Percentiles rank a stretch among this genome's conserved stretches.
Conservation (phyloP, 2,888 invertebrate genomes). For the Phaedon cochleariae region DNA sequence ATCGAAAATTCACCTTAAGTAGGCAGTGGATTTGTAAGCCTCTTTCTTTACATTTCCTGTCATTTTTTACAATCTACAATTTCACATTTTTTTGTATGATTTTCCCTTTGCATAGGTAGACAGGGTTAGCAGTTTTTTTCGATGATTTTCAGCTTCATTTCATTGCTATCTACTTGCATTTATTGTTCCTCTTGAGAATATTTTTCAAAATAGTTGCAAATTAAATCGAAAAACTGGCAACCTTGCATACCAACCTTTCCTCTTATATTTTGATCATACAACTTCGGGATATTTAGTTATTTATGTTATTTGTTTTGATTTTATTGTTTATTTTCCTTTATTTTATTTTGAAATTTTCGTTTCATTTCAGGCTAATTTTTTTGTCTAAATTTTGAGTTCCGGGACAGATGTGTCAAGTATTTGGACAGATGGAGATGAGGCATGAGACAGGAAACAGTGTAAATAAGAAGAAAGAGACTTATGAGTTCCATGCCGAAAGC, state of each 20-base stretch:
- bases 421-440: constrained; percentile 26
- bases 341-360: constrained; percentile 46
- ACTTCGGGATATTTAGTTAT: neutral
- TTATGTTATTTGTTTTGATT: constrained; percentile 31
- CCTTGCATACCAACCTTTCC: too few relatives aligned
- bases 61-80: neutral
- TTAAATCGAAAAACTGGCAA: too few relatives aligned
- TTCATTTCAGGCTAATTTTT: constrained; percentile 50
- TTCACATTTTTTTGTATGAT: constrained; percentile 6
- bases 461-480: constrained; percentile 40
- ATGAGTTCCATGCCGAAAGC: constrained; percentile 39
- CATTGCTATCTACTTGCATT: too few relatives aligned
- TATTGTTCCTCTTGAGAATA: too few relatives aligned
- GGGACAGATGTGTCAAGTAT: constrained; percentile 33
- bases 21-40: constrained; percentile 8
- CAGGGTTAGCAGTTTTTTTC: too few relatives aligned
- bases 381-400: constrained; percentile 44
- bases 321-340: constrained; percentile 37
- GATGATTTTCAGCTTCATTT: too few relatives aligned
- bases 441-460: constrained; percentile 24
- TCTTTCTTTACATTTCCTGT: constrained; percentile 18
- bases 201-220: too few relatives aligned
- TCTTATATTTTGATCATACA: too few relatives aligned
- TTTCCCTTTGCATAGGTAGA: constrained; percentile 5
- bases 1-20: too few relatives aligned